These are phyloP conservation scores for Aphodius sticticus DNA, from an alignment of 2,888 invertebrate genomes.

Conservation along the genomic window DNA sequence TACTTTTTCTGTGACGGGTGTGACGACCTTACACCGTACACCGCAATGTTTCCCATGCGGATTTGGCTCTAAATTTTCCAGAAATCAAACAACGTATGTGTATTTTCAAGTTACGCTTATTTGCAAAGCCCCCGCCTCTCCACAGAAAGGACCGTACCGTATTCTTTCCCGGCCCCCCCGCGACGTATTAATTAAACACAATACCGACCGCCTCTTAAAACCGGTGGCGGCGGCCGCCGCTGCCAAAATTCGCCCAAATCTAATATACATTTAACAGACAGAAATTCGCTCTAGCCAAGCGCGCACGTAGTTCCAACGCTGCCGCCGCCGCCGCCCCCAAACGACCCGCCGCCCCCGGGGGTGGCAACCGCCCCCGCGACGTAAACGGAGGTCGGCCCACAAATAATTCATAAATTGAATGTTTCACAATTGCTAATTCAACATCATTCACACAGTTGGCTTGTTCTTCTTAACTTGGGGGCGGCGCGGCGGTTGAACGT, in stretches of 20 bases:
- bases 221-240: too few species aligned
- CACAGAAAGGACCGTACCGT: too few species aligned
- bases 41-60: too few species aligned
- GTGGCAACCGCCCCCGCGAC: background rate
- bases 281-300: background rate
- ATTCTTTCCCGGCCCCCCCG: too few species aligned
- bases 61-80: too few species aligned
- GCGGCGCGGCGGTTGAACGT: slow-evolving; percentile 44
- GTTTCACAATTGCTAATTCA: slow-evolving; percentile 61
- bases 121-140: too few species aligned
- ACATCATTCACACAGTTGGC: slow-evolving; percentile 57
- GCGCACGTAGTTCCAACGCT: background rate
- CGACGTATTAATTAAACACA: too few species aligned
- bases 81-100: too few species aligned
- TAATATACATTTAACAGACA: background rate
- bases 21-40: too few species aligned
- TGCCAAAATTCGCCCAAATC: background rate
- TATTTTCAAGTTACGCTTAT: too few species aligned
- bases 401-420: slow-evolving; percentile 62
- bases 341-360: slow-evolving; percentile 19
- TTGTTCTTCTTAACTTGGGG: slow-evolving; percentile 50
- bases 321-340: slow-evolving; percentile 11
- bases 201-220: too few species aligned
- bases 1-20: too few species aligned
- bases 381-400: background rate